These are phyloP conservation scores for Carterocephalus palaemon DNA, from an alignment of 2,888 invertebrate species.

Conservation along the genomic window DNA sequence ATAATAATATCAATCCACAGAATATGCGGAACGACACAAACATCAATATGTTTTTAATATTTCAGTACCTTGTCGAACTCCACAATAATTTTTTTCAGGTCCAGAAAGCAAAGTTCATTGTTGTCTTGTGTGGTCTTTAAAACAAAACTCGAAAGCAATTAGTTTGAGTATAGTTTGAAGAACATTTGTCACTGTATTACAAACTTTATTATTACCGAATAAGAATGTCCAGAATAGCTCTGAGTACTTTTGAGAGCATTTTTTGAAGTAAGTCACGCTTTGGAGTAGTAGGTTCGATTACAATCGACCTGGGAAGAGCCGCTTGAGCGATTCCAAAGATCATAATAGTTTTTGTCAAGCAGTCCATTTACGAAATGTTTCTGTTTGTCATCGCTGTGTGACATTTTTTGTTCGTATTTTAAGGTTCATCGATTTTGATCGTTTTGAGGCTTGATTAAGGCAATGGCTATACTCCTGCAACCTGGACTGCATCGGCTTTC, in stretches of 20 bases:
- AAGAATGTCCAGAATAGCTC: slow-evolving; percentile 22
- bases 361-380: slow-evolving; percentile 27
- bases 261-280: slow-evolving; percentile 56
- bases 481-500: too few relatives aligned
- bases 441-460: not conserved
- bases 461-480: too few relatives aligned
- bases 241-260: slow-evolving; percentile 23
- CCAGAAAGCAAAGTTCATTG: slow-evolving; percentile 35
- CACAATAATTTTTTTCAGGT: slow-evolving; percentile 9
- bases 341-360: slow-evolving; percentile 39
- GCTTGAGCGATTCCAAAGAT: slow-evolving; percentile 51
- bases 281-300: slow-evolving; percentile 41
- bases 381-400: slow-evolving; percentile 27
- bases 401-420: slow-evolving; percentile 20
- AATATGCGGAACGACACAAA: too few relatives aligned
- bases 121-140: slow-evolving; percentile 40
- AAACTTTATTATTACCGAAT: slow-evolving; percentile 22
- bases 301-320: slow-evolving; percentile 56
- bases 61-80: slow-evolving; percentile 4
- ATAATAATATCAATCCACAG: too few relatives aligned
- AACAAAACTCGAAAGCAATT: slow-evolving; percentile 25
- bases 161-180: slow-evolving; percentile 20
- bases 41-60: too few relatives aligned
- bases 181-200: slow-evolving; percentile 20
- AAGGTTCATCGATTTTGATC: not conserved